These are phyloP conservation scores for Caenorhabditis elegans DNA, from an alignment of 1,140 invertebrate genomes.

Conservation along the genomic window DNA sequence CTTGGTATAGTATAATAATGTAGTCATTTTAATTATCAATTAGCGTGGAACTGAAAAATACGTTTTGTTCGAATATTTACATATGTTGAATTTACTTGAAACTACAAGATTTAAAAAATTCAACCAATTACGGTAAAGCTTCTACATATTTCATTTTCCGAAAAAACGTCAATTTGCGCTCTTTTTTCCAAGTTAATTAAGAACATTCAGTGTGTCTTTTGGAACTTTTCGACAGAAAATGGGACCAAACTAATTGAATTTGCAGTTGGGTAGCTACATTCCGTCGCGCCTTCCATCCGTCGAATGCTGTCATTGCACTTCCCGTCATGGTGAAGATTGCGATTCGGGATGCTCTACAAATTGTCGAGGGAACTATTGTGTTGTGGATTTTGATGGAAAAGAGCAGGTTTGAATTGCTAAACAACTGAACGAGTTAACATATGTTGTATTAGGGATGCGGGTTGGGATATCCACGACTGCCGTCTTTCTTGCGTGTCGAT, in stretches of 20 bases:
- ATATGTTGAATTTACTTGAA: no score
- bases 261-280: constrained; percentile 59
- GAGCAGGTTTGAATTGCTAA: constrained; percentile 54
- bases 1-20: no score
- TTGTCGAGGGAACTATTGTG: constrained; percentile 64
- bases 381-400: constrained; percentile 64
- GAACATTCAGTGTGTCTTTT: background rate
- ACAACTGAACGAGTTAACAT: background rate
- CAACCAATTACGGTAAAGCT: no score
- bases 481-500: constrained; percentile 46
- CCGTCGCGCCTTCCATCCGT: constrained; percentile 56
- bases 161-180: background rate
- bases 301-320: constrained; percentile 64
- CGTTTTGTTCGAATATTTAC: no score
- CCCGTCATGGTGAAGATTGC: constrained; percentile 59
- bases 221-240: constrained; percentile 18
- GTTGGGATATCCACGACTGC: constrained; percentile 55
- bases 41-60: no score
- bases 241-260: constrained; percentile 10
- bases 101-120: no score
- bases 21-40: no score
- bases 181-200: constrained; percentile 14
- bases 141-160: background rate
- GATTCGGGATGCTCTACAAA: constrained; percentile 52
- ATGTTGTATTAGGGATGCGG: constrained; percentile 57